phyloP scores from a whole-genome alignment of 1,140 invertebrate species.

The Conus ventricosus region DNA sequence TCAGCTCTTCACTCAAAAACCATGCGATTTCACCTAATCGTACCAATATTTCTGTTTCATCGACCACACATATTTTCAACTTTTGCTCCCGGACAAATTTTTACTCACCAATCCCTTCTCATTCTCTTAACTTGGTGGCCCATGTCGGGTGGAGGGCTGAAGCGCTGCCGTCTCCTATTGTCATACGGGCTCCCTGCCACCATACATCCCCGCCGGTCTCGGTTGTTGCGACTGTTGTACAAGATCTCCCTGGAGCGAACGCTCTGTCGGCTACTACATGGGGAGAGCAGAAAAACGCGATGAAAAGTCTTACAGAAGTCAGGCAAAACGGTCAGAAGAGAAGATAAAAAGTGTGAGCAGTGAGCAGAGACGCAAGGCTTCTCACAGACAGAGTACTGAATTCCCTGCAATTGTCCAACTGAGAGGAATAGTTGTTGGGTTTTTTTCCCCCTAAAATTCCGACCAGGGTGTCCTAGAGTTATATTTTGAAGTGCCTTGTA shows the following conservation, averaged over 20 bases:
- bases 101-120: conserved; percentile 68
- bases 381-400: too few species aligned
- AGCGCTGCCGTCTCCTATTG: conserved; percentile 60
- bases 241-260: conserved; percentile 57
- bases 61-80: background rate
- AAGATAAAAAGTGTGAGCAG: too few species aligned
- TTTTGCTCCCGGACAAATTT: background rate
- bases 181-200: conserved; percentile 65
- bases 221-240: conserved; percentile 56
- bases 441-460: too few species aligned
- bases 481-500: too few species aligned
- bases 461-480: too few species aligned
- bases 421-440: too few species aligned
- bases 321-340: too few species aligned
- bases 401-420: too few species aligned
- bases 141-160: conserved; percentile 64
- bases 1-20: too few species aligned
- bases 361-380: too few species aligned
- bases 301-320: background rate
- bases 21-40: background rate
- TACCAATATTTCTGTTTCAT: background rate
- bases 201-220: conserved; percentile 56
- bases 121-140: conserved; percentile 72
- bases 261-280: conserved; percentile 24
- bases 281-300: background rate